These are phyloP conservation scores for Leucosticte australis DNA, from an alignment of 2,113 vertebrate species.

Conservation along the genomic window DNA sequence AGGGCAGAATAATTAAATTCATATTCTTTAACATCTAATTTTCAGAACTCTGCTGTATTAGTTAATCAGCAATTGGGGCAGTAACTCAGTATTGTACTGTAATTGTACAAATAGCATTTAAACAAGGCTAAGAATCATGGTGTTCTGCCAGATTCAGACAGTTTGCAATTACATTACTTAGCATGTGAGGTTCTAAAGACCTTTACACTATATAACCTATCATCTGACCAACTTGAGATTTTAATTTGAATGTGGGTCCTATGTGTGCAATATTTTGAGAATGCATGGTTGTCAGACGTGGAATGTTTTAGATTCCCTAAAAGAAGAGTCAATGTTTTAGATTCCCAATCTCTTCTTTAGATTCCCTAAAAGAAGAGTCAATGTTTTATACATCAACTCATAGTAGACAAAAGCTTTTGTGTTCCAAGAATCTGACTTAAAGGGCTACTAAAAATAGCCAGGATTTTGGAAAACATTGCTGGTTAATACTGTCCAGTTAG, in stretches of 20 bases:
- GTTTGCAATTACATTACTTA: neutral
- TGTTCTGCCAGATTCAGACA: neutral
- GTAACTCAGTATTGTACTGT: neutral
- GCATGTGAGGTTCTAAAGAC: neutral
- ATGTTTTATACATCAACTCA: neutral
- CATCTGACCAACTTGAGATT: neutral
- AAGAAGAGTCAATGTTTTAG: neutral
- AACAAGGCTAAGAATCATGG: neutral
- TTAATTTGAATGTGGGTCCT: neutral
- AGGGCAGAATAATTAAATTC: neutral
- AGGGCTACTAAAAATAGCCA: neutral
- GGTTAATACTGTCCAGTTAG: neutral
- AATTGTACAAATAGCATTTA: neutral
- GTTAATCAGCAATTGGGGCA: neutral
- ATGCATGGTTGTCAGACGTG: neutral
- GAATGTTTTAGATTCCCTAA: neutral
- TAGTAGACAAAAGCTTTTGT: neutral
- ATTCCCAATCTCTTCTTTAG: too few relatives aligned
- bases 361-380: neutral
- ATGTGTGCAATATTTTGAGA: neutral
- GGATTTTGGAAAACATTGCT: neutral
- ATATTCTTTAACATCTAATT: neutral
- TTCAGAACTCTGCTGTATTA: neutral
- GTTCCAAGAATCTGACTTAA: neutral
- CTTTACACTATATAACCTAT: neutral